phyloP scores from a whole-genome alignment of 1,140 invertebrate species.

The Eciton burchellii region DNA sequence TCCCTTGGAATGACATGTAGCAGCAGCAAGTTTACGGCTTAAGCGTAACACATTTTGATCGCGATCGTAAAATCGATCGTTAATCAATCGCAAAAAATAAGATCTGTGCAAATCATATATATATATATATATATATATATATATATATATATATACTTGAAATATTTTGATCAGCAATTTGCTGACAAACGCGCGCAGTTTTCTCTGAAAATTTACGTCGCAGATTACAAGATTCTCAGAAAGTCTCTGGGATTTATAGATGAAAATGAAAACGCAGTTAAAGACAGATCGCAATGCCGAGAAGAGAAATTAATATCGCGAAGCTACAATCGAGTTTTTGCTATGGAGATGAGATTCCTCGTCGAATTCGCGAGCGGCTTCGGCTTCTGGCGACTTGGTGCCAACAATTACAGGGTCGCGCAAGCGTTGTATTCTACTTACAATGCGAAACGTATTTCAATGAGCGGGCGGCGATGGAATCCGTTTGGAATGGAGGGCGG shows the following conservation, averaged over 20 bases:
- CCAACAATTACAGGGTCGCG: conserved; percentile 51
- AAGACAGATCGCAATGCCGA: background rate
- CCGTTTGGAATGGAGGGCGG: conserved; percentile 57
- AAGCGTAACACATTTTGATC: background rate
- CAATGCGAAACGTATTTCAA: conserved; percentile 71
- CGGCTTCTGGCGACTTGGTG: conserved; percentile 46
- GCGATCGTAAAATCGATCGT: background rate
- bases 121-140: too few species aligned
- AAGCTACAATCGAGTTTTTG: conserved; percentile 27
- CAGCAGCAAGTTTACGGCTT: background rate
- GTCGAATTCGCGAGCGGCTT: conserved; percentile 29
- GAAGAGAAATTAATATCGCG: background rate
- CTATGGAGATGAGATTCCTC: conserved; percentile 27
- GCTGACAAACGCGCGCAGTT: too few species aligned
- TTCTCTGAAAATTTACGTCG: too few species aligned
- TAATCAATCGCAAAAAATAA: background rate
- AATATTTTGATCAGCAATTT: too few species aligned
- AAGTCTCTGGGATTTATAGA: too few species aligned
- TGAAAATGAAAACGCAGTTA: background rate
- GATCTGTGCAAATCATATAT: too few species aligned
- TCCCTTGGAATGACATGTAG: conserved; percentile 3
- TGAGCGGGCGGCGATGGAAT: conserved; percentile 62
- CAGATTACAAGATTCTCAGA: too few species aligned
- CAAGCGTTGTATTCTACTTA: conserved; percentile 68
- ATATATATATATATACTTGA: too few species aligned